Base-by-base conservation (phyloP, 2,888 invertebrate species). In the Nebria salina region DNA sequence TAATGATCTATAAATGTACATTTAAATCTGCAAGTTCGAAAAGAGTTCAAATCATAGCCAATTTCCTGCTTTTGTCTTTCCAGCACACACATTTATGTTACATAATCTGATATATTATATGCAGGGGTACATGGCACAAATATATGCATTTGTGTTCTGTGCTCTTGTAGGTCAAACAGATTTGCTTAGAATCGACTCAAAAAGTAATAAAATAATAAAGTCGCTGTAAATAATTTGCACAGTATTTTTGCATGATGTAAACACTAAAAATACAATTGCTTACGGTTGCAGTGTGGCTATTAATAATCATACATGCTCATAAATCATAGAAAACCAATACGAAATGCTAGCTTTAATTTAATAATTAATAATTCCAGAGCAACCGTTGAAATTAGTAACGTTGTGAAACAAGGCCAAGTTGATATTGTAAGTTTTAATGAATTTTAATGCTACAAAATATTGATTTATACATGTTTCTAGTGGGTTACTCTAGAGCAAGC, bases 401-500 rank as follows among this genome's bases (percentile, higher is more conserved):
- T 95, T 13, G 93, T 93, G 73, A 92, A 92, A 84, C 93, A 93
- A 85, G 95, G 95, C 75, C 90, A 91, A 76, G 90, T 94, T 81
- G 95, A 96, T 87, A 92, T 93, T 85, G 95, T 95, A 88, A 91
- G 92, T 75, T 41, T 3, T 70, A 8, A 34, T 34, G 5, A 0
- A 8, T n/a, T 0, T 66, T 7, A 13, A 7, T 66, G 9, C 8
- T 13, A n/a, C 25, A 25, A 65, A 65, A 65, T 15, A 66, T 66
- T 34, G 34, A 34, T 34, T 34, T 34, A 34, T 34, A 34, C 2
- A 34, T 34, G 84, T 84, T 88, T 88, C 65, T 89, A 98, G 97
- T 98, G 99, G 98, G 92, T 97, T 84, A 96, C 97, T 0, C 91
- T 99, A 84, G 98, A 98, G 88, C 95, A 97, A 89, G 98, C 97